Base-by-base conservation (phyloP, 2,888 invertebrate genomes). In the Sinhomidia bicolor region DNA sequence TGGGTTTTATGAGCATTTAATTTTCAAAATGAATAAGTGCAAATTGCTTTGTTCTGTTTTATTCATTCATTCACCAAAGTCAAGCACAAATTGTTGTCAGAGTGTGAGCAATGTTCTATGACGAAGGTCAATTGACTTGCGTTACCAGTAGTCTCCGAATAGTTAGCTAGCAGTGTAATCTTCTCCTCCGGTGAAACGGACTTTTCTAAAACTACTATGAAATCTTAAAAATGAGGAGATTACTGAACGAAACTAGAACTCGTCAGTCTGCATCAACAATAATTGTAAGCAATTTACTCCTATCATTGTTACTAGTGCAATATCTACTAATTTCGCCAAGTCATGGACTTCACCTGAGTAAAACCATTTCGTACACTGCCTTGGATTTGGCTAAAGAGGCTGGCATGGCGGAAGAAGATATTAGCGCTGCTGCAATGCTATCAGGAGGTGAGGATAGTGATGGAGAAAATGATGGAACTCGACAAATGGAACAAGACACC, bases 321-420 rank as follows among this genome's bases (percentile, higher is more conserved):
- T 20, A 62, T 62, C 14, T 44, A 1, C 44, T 62, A 2, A n/a
- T 29, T 14, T 3, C 32, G 1, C 44, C 79, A 14, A 47, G 78
- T 23, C 62, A 78, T 78, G 85, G 85, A 60, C 14, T 85, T 32
- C 78, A 85, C 36, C 44, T 85, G 14, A 85, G 78, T 36, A 85
- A 85, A 32, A 78, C 78, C 2, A 85, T 85, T 4, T 85, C 85
- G 0, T 78, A 29, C 78, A 85, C 85, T 3, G 85, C 85, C 29
- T 32, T 85, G 44, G 68, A 78, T 51, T 65, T 85, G 62, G 85
- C 85, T 0, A 85, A 65, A 79, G 32, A 29, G 3, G 85, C 85
- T 62, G 85, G 85, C 29, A 78, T 85, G 78, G 68, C 26, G 6
- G 85, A 78, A 20, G 85, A 78, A n/a, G 85, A 85, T 32, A 85